phyloP scores from a whole-genome alignment of 2,113 vertebrate species.

The Crotalus helleri region DNA sequence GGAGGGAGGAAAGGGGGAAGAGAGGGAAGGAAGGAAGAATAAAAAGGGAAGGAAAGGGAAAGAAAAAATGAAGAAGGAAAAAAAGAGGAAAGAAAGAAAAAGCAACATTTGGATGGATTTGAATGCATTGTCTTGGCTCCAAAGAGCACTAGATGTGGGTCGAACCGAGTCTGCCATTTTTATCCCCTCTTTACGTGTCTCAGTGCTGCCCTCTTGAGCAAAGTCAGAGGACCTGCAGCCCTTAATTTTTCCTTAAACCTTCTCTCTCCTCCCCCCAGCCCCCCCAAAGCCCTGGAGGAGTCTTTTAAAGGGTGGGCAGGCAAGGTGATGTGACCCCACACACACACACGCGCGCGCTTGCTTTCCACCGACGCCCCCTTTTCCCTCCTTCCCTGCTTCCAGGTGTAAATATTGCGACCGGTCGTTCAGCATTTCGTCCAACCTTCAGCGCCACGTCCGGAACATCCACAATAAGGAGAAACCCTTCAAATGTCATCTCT shows the following conservation, averaged over 20 bases:
- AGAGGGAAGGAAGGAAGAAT: too few species aligned
- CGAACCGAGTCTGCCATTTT: not conserved
- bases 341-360: too few species aligned
- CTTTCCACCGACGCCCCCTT: not conserved
- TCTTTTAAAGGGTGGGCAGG: not conserved
- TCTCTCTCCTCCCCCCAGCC: not conserved
- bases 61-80: not conserved
- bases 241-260: not conserved
- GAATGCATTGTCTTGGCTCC: not conserved
- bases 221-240: accelerated
- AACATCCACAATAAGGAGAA: conserved; percentile 99
- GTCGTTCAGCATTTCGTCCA: conserved; percentile 99
- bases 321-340: not conserved
- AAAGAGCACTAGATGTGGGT: not conserved
- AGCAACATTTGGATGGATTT: not conserved
- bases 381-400: conserved; percentile 48
- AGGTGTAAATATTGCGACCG: conserved; percentile 99
- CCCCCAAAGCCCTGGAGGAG: too few species aligned
- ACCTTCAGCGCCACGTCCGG: conserved; percentile 97
- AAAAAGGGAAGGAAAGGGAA: too few species aligned
- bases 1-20: too few species aligned
- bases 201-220: conserved; percentile 67
- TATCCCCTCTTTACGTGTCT: not conserved
- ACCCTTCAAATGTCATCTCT: conserved; percentile 98
- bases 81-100: not conserved